Base-by-base conservation (phyloP, 2,888 invertebrate genomes). In the Caenorhabditis sulstoni region DNA sequence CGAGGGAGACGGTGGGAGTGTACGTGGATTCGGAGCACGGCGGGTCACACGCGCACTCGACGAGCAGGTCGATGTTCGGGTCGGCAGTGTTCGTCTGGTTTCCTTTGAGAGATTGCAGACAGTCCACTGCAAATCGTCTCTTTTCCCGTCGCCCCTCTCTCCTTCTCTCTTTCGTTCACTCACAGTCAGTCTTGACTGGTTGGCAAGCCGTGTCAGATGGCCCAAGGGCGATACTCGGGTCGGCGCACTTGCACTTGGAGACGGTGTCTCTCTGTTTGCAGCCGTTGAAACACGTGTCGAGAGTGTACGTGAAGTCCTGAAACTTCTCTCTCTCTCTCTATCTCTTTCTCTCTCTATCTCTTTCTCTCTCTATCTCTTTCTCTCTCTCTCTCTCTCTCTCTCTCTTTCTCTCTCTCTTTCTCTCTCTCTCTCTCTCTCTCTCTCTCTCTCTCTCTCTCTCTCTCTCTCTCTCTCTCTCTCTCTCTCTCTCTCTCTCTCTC, bases 241-340 rank as follows among this genome's bases (percentile, higher is more conserved):
- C 74, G 0, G 79, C 75, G 52, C 84, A 84, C 5, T 52, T 55
- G 52, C 84, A 85, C 29, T 77, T 58, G 9, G 68, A 50, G 1
- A 81, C 74, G 22, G 76, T 81, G 23, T 82, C 58, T 16, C 81
- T n/a, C 44, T 86, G 86, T 23, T 75, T 66, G 39, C 86, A 86
- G 0, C 82, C 82, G n/a, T 82, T 74, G 67, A 82, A 83, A 49
- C 86, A 86, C 0, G 84, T 83, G 47, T 85, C 83, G 62, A 85
- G 37, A 9, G 82, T 79, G 66, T 86, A 86, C 8, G 75, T 80
- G 64, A 76, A 79, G 35, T 79, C 49, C 74, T 80, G 58, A 22
- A 62, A 47, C 44, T n/a, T 11, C 5, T 18, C 47, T 4, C 11
- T 44, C 44, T 44, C 14, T 44, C n/a, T 9, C 14, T 14, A 50